Evolutionary conservation across 2,797 vertebrate species (phyloP), one percentile per base, ranked within the genome.

Genomic region (Rousettus madagascariensis): DNA sequence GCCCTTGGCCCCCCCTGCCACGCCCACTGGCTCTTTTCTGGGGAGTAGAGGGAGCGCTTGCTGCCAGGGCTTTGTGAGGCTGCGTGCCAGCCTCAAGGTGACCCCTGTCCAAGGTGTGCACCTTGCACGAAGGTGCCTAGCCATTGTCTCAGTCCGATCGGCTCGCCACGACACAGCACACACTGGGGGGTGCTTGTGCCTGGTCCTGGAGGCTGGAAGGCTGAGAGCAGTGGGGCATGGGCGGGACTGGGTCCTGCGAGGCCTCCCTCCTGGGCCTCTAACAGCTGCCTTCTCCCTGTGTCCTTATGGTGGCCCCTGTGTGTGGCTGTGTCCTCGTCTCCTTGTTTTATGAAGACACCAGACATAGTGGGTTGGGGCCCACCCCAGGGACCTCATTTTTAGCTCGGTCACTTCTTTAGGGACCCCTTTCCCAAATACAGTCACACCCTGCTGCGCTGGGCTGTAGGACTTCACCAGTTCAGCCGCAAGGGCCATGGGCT

Each of bases 111-210:
- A 2, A 0, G 0, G 69, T 38, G 53, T 46, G 63, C 19, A 4
- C 24, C n/a, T 30, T 30, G 16, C 30, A 15, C n/a, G 36, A 11
- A 55, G 12, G 30, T n/a, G 15, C 61, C 41, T 3, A 65, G 38
- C 36, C 3, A 0, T 36, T 1, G 6, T 12, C 49, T 26, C 5
- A 12, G 19, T 33, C 8, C 4, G 33, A 20, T 26, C 1, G 0
- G n/a, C 71, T 22, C 20, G 17, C 15, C 1, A 0, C 0, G 17
- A 20, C 19, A 46, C 2, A 1, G 36, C n/a, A 2, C 3, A 5
- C 20, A 2, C 1, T 1, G 80, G 63, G 26, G 8, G 2, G 4
- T 24, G 1, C 22, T 16, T n/a, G 12, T n/a, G 43, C 11, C 8
- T 12, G 1, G 57, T 13, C 63, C 79, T 66, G 78, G 20, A 49